Percentiles rank a stretch among this genome's conserved stretches.
phyloP scores from a whole-genome alignment of 2,888 invertebrate species.

The Aporophyla lueneburgensis region DNA sequence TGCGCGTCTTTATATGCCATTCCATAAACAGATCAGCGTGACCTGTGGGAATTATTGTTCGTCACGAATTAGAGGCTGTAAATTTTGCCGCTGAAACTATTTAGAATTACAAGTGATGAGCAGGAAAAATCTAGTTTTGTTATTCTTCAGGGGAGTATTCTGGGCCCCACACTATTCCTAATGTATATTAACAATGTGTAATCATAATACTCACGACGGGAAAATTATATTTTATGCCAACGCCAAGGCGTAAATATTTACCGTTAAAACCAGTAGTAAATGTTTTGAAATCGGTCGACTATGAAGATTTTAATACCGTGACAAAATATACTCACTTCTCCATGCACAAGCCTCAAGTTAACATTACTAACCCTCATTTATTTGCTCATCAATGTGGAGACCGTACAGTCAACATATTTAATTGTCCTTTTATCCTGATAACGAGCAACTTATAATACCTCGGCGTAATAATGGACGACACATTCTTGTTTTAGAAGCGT shows the following conservation, averaged over 20 bases:
- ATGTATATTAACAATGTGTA: not conserved
- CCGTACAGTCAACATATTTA: not conserved
- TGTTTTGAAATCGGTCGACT: not conserved
- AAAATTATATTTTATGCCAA: not conserved
- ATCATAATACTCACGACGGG: not conserved
- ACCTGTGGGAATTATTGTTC: too few relatives aligned
- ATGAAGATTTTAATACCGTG: not conserved
- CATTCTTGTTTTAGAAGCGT: not conserved
- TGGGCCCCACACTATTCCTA: not conserved
- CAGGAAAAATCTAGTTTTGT: not conserved
- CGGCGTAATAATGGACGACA: not conserved
- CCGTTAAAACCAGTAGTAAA: not conserved
- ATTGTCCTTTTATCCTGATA: constrained; percentile 1
- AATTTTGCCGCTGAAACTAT: not conserved
- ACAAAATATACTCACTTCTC: not conserved
- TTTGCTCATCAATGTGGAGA: not conserved
- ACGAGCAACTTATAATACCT: not conserved
- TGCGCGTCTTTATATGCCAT: not conserved
- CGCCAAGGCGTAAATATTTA: not conserved
- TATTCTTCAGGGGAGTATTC: not conserved
- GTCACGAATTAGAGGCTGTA: too few relatives aligned
- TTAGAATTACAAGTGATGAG: not conserved
- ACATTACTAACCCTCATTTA: not conserved
- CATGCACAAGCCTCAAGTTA: not conserved
- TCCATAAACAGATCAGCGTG: not conserved